Percentiles rank a stretch among this genome's conserved stretches.
phyloP scores from a whole-genome alignment of 2,797 vertebrate species.

The Coranthus polyacanthus region DNA sequence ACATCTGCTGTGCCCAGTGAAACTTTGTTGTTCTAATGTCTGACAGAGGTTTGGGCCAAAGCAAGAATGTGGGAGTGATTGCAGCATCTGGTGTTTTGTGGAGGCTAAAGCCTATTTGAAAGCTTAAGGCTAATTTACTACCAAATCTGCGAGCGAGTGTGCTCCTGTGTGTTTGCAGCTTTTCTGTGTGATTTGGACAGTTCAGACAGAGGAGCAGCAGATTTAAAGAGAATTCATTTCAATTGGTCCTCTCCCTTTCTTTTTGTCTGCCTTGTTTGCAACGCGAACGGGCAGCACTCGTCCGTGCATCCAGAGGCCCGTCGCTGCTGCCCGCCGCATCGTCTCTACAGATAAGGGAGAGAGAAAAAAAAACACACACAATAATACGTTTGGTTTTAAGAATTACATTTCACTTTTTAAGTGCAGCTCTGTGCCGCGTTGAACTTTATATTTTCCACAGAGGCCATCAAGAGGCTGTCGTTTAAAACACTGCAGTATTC shows the following conservation, averaged over 20 bases:
- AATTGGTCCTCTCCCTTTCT: conserved; percentile 6
- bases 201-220: conserved; percentile 33
- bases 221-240: conserved; percentile 49
- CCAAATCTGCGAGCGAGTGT: conserved; percentile 25
- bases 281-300: conserved; percentile 9
- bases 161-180: conserved; percentile 14
- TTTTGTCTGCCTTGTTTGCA: not conserved
- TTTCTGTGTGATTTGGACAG: conserved; percentile 35
- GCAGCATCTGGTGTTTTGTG: conserved; percentile 76
- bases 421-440: conserved; percentile 14
- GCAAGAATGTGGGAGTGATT: conserved; percentile 68
- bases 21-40: conserved; percentile 50
- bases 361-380: too few relatives aligned
- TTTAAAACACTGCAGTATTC: conserved; percentile 34
- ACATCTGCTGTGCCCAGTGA: conserved; percentile 59
- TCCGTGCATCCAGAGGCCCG: conserved; percentile 29
- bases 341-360: too few relatives aligned
- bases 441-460: conserved; percentile 19
- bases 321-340: conserved; percentile 4
- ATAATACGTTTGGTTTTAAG: conserved; percentile 12
- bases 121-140: conserved; percentile 61
- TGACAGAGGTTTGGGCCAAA: conserved; percentile 55
- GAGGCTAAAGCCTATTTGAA: conserved; percentile 64
- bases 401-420: not conserved
- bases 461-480: conserved; percentile 27